Evolutionary conservation across 2,888 invertebrate species (phyloP), one percentile per base, ranked within the genome.

Genomic region (Lochmaea crataegi): DNA sequence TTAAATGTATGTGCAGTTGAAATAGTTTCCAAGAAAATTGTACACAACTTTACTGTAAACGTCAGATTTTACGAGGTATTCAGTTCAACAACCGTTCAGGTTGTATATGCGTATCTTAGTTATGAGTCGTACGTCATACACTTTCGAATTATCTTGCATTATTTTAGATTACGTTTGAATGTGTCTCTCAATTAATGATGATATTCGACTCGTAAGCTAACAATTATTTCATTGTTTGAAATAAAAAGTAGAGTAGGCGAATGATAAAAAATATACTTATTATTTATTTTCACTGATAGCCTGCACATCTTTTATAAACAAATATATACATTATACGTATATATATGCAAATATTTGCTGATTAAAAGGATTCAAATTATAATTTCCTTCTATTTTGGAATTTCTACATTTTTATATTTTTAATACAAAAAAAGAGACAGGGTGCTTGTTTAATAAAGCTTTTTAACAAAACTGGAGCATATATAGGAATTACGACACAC

Each of bases 221-320:
- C 18, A 63, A 18, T 63, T 16, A 42, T 53, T 53, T n/a, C 42
- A 42, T 63, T 63, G 61, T 63, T 63, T n/a, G 16, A 38, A 61
- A 14, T 57, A 26, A 61, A 41, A 61, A 61, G 41, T 61, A 38
- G 61, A 61, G 61, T 61, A 61, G 38, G 61, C 16, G 16, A 63
- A 18, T 16, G 61, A 63, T 63, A 63, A 41, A 53, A 53, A 53
- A 53, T 48, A 48, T 48, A n/a, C n/a, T n/a, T n/a, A 14, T 53
- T 53, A 53, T 53, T 53, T 16, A 53, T 53, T 18, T 16, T 53
- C 18, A 53, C 10, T 48, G 45, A 45, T 45, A 45, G 11, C 45
- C 5, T 14, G 45, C 14, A 14, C n/a, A n/a, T n/a, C n/a, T 48
- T 53, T 18, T 16, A 18, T 53, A 53, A 53, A 53, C 18, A 53